These are phyloP conservation scores for Arvicanthis niloticus DNA, from an alignment of 2,113 vertebrate genomes.

Conservation along the genomic window DNA sequence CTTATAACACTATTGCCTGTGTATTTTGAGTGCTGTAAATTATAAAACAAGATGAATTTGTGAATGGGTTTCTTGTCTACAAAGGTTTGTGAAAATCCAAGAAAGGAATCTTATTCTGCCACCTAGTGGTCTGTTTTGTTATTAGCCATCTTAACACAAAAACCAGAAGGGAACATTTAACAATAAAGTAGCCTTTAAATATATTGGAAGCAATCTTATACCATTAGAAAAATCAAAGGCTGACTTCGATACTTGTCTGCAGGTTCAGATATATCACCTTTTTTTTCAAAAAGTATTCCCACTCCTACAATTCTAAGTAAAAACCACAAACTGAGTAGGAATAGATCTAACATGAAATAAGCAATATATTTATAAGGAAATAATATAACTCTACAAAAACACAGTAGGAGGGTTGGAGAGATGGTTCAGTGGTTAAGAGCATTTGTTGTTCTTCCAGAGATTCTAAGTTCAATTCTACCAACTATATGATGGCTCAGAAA, in stretches of 20 bases:
- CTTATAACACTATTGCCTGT: background rate
- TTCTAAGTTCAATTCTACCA: too few species aligned
- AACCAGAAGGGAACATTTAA: background rate
- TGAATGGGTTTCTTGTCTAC: slow-evolving; percentile 16
- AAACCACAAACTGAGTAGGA: background rate
- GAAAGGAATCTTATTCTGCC: slow-evolving; percentile 62
- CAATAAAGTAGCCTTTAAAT: background rate
- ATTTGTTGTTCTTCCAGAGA: too few species aligned
- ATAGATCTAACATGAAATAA: background rate
- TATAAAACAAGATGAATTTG: background rate
- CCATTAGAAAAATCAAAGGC: background rate
- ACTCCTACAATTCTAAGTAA: slow-evolving; percentile 18
- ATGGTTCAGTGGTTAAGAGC: too few species aligned
- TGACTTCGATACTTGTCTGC: background rate
- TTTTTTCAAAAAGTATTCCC: background rate
- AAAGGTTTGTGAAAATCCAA: background rate
- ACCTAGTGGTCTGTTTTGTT: slow-evolving; percentile 70
- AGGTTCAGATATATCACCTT: background rate
- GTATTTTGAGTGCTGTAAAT: background rate
- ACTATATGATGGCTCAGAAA: too few species aligned
- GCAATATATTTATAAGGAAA: background rate
- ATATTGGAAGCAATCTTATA: background rate
- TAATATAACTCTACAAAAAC: background rate
- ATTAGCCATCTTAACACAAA: background rate
- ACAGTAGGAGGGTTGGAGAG: background rate